Evolutionary conservation across 1,140 invertebrate species (phyloP).

Genomic region (Drosophila aff.): DNA sequence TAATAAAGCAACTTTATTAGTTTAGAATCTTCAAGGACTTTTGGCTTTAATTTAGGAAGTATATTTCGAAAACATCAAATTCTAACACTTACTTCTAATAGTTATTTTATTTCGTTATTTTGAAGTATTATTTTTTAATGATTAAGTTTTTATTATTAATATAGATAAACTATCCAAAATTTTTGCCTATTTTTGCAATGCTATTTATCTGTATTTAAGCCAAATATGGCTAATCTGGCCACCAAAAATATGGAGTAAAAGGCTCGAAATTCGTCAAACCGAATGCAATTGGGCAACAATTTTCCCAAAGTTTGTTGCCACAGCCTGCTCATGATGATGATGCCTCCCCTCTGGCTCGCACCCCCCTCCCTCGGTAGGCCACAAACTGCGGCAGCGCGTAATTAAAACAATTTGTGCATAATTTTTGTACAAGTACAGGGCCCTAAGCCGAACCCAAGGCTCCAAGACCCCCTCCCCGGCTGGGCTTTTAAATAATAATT

Average conservation of each 20-base stretch:
- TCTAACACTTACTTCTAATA: too few relatives aligned
- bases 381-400: slow-evolving; percentile 80
- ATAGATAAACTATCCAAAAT: neutral
- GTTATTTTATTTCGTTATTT: too few relatives aligned
- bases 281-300: slow-evolving; percentile 79
- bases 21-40: neutral
- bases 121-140: too few relatives aligned
- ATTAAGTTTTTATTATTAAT: too few relatives aligned
- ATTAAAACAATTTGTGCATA: slow-evolving; percentile 81
- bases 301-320: slow-evolving; percentile 66
- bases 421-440: slow-evolving; percentile 77
- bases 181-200: neutral
- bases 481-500: slow-evolving; percentile 83
- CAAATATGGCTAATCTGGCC: slow-evolving; percentile 42
- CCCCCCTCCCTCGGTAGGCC: slow-evolving; percentile 13
- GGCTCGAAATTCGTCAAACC: slow-evolving; percentile 17
- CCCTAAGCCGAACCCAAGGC: slow-evolving; percentile 59
- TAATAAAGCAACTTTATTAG: too few relatives aligned
- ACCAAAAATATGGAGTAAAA: slow-evolving; percentile 2
- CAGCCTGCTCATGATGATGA: slow-evolving; percentile 20
- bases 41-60: neutral
- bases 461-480: slow-evolving; percentile 37
- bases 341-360: neutral
- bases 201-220: slow-evolving; percentile 34
- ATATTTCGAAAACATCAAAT: neutral